A percentile compares a stretch with the other conserved stretches of the same genome.
phyloP scores from a whole-genome alignment of 2,797 vertebrate species.

The Margarornis squamiger region DNA sequence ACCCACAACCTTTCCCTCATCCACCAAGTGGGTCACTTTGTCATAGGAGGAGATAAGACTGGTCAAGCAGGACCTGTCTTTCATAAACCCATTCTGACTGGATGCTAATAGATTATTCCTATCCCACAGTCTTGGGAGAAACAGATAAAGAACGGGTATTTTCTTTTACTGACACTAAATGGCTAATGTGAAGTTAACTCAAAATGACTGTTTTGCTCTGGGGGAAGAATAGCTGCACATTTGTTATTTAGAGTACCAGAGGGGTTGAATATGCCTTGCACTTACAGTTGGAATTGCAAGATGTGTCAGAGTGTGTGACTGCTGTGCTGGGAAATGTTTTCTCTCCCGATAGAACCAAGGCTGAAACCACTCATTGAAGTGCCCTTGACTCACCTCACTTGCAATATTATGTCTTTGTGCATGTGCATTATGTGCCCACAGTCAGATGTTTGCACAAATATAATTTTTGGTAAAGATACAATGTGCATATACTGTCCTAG shows the following conservation, averaged over 20 bases:
- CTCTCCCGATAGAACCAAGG: not conserved
- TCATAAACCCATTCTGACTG: not conserved
- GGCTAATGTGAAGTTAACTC: constrained; percentile 38
- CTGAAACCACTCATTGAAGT: not conserved
- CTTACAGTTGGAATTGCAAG: not conserved
- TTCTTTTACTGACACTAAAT: constrained; percentile 33
- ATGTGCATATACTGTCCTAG: not conserved
- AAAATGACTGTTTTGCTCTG: constrained; percentile 24
- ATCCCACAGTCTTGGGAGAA: not conserved
- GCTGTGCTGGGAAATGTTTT: not conserved
- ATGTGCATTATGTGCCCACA: accelerated
- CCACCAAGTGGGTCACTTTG: not conserved
- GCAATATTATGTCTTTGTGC: not conserved
- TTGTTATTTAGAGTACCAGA: constrained; percentile 3
- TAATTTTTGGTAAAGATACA: not conserved
- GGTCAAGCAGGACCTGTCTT: not conserved
- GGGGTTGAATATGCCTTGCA: not conserved
- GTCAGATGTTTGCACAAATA: not conserved
- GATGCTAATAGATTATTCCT: not conserved
- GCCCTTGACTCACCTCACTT: not conserved
- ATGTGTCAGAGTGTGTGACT: not conserved
- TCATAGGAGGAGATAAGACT: not conserved
- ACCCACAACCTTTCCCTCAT: not conserved
- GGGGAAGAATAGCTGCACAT: constrained; percentile 9
- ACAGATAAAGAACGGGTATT: not conserved